Evolutionary conservation across 2,888 invertebrate species (phyloP).

Genomic region (Philereme transversata): DNA sequence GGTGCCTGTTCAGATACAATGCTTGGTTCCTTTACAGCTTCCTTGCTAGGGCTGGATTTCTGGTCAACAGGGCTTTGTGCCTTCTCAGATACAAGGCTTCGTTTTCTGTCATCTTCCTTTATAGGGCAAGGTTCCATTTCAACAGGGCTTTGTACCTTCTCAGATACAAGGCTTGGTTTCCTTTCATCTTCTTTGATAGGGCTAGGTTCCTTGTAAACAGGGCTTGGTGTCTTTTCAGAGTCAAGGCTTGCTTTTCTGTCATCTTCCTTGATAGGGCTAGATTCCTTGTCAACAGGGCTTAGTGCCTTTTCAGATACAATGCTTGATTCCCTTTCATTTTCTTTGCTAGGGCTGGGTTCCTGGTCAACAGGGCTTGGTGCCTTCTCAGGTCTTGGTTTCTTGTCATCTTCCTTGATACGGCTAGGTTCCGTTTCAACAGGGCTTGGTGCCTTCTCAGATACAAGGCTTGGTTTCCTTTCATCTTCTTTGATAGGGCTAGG

Average conservation of each 20-base stretch:
- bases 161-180: slow-evolving; percentile 11
- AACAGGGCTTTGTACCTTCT: slow-evolving; percentile 11
- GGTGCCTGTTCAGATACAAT: slow-evolving; percentile 1
- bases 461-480: slow-evolving; percentile 12
- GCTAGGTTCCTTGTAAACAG: slow-evolving; percentile 5
- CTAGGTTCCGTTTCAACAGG: slow-evolving; percentile 23
- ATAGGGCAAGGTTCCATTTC: slow-evolving; percentile 24
- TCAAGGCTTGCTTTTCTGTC: slow-evolving; percentile 21
- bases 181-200: slow-evolving; percentile 7
- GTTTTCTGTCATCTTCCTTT: slow-evolving; percentile 14
- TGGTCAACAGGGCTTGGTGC: slow-evolving; percentile 10
- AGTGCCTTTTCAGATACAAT: background rate
- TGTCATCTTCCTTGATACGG: slow-evolving; percentile 9
- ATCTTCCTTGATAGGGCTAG: background rate
- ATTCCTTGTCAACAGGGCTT: background rate
- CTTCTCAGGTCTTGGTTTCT: no score
- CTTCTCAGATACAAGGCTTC: slow-evolving; percentile 6
- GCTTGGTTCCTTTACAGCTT: slow-evolving; percentile 17
- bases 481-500: slow-evolving; percentile 11
- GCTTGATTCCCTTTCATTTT: slow-evolving; percentile 1
- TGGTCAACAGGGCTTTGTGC: slow-evolving; percentile 12
- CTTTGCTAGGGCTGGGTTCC: background rate
- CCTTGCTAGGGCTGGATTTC: background rate
- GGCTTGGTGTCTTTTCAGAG: background rate
- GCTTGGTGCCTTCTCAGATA: slow-evolving; percentile 10